These are phyloP conservation scores for Drosophila seguyi DNA, from an alignment of 1,140 invertebrate genomes.

Conservation along the genomic window DNA sequence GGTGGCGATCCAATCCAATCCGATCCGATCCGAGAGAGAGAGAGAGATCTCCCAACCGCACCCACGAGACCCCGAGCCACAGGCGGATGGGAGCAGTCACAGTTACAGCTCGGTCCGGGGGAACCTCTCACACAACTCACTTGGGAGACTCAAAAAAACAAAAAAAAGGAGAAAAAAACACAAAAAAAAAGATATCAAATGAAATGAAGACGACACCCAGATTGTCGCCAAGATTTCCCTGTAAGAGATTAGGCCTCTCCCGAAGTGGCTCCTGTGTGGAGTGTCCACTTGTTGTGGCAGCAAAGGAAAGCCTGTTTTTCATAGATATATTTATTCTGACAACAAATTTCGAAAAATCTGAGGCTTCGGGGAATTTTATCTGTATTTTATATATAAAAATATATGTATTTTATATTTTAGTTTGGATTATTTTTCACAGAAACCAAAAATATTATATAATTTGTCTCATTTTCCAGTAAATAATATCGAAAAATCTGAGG, in stretches of 20 bases:
- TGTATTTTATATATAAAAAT: neutral
- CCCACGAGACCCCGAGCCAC: conserved; percentile 39
- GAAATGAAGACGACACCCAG: conserved; percentile 20
- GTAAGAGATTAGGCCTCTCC: conserved; percentile 29
- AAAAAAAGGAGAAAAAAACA: neutral
- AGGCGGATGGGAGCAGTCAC: conserved; percentile 53
- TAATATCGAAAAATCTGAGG: too few relatives aligned
- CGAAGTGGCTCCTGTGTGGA: neutral
- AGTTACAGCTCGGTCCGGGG: conserved; percentile 8
- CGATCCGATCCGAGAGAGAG: conserved; percentile 4
- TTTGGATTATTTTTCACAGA: neutral
- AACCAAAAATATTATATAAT: too few relatives aligned
- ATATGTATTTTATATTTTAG: neutral
- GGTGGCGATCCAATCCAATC: conserved; percentile 53
- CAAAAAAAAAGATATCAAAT: neutral
- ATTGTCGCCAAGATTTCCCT: conserved; percentile 36
- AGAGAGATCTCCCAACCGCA: conserved; percentile 30
- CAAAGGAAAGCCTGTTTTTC: too few relatives aligned
- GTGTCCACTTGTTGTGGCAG: conserved; percentile 1
- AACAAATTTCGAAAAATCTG: neutral
- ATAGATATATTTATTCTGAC: too few relatives aligned
- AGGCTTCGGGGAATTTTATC: neutral
- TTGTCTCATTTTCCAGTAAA: too few relatives aligned
- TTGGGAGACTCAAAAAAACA: conserved; percentile 1
- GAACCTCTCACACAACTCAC: conserved; percentile 22